Percentiles rank a stretch among this genome's conserved stretches.
Conservation (phyloP, 2,113 vertebrate genomes). For the Calidris pugnax region DNA sequence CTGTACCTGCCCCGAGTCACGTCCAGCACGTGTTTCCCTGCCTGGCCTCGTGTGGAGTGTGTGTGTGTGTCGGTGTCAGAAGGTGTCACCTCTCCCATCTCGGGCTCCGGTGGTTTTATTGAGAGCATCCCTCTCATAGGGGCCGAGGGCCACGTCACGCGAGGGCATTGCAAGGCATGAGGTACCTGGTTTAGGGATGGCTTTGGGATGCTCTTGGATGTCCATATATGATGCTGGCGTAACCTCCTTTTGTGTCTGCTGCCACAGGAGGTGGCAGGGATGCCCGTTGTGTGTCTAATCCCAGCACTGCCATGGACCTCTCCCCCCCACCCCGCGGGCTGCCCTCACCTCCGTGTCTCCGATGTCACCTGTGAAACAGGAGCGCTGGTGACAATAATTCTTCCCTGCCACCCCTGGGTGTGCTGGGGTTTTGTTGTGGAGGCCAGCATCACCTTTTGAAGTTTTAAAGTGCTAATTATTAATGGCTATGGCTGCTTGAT, state of each 20-base stretch:
- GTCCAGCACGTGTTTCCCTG: neutral
- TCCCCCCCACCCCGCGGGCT: rapidly evolving
- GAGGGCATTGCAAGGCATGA: neutral
- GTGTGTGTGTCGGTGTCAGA: neutral
- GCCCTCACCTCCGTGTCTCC: neutral
- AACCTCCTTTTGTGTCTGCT: neutral
- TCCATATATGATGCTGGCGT: neutral
- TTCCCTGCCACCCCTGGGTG: neutral
- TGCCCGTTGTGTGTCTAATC: neutral
- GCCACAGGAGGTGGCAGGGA: neutral
- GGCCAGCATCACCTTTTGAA: neutral
- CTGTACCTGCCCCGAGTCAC: neutral
- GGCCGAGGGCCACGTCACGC: neutral
- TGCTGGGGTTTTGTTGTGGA: neutral
- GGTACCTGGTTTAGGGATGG: neutral
- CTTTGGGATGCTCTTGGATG: neutral
- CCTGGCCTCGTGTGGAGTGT: neutral
- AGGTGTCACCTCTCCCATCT: neutral
- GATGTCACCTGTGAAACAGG: neutral
- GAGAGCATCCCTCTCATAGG: neutral
- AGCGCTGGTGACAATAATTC: neutral
- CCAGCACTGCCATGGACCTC: rapidly evolving
- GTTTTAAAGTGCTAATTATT: neutral
- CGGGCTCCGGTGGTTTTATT: neutral
- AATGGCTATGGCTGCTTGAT: neutral